phyloP scores from a whole-genome alignment of 2,113 vertebrate genomes.

The Amia ocellicauda region DNA sequence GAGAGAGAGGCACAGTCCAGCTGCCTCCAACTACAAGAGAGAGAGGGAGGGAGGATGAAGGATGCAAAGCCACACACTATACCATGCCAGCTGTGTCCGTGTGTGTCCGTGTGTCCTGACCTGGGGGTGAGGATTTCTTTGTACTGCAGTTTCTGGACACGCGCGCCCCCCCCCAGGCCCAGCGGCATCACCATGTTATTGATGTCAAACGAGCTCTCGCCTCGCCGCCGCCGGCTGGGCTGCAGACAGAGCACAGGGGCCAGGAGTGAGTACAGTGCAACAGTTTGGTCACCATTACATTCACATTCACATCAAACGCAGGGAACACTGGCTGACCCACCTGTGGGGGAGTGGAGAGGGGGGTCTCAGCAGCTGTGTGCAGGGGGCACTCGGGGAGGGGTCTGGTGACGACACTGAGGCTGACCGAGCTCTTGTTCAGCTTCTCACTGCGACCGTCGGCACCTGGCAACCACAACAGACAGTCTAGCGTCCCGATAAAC shows the following conservation, averaged over 20 bases:
- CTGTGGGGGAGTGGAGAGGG: slow-evolving; percentile 8
- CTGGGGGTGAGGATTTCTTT: slow-evolving; percentile 62
- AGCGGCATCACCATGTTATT: slow-evolving; percentile 58
- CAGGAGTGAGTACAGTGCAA: neutral
- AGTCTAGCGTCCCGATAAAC: too few relatives aligned
- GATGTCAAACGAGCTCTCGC: slow-evolving; percentile 51
- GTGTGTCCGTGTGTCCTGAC: slow-evolving; percentile 28
- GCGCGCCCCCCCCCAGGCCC: slow-evolving; percentile 43
- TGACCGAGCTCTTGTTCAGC: slow-evolving; percentile 22
- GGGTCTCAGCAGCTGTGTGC: neutral
- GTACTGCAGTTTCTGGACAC: slow-evolving; percentile 56
- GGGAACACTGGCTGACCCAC: slow-evolving; percentile 23
- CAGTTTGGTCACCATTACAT: too few relatives aligned
- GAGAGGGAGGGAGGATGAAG: neutral
- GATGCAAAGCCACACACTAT: neutral
- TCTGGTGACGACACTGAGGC: slow-evolving; percentile 27
- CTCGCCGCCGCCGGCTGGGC: slow-evolving; percentile 46
- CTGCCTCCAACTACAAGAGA: slow-evolving; percentile 43
- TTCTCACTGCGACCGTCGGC: slow-evolving; percentile 9
- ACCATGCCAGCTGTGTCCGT: neutral
- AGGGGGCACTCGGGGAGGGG: slow-evolving; percentile 5
- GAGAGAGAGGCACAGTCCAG: slow-evolving; percentile 27
- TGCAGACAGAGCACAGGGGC: slow-evolving; percentile 14
- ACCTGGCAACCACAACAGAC: slow-evolving; percentile 12
- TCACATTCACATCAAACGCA: too few relatives aligned